Percentiles rank a stretch among this genome's conserved stretches.
Evolutionary conservation across 2,888 invertebrate species (phyloP).

Genomic region (Agrochola lychnidis): DNA sequence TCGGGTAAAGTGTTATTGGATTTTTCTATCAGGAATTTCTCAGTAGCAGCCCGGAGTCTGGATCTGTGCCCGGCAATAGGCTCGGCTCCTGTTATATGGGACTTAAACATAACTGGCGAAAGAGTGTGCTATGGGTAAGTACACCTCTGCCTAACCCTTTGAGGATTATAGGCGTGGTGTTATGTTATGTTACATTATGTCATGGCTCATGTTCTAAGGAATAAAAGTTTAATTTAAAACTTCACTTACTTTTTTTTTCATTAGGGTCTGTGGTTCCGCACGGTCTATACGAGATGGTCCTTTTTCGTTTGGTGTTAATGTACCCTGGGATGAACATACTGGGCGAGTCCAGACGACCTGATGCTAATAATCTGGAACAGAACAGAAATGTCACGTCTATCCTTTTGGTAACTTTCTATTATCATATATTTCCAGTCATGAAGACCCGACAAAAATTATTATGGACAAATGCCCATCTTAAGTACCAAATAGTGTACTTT

Average conservation of each 20-base stretch:
- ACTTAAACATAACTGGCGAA: too few relatives aligned
- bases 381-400: background rate
- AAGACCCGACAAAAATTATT: background rate
- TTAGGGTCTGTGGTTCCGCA: conserved; percentile 95
- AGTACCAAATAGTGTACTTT: background rate
- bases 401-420: background rate
- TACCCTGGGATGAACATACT: conserved; percentile 95
- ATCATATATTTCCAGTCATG: background rate
- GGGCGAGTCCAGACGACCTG: conserved; percentile 94
- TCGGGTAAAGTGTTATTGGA: too few relatives aligned
- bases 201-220: too few relatives aligned
- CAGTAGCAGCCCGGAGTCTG: too few relatives aligned
- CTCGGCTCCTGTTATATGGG: too few relatives aligned
- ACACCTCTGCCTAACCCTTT: too few relatives aligned
- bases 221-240: background rate
- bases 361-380: conserved; percentile 90
- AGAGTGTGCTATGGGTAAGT: too few relatives aligned
- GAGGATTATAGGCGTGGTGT: background rate
- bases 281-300: conserved; percentile 93
- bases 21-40: too few relatives aligned
- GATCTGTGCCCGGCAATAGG: too few relatives aligned
- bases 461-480: background rate
- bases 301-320: conserved; percentile 93
- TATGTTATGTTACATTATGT: background rate
- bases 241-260: conserved; percentile 90